phyloP scores from a whole-genome alignment of 2,888 invertebrate genomes.

The Thymelicus sylvestris region DNA sequence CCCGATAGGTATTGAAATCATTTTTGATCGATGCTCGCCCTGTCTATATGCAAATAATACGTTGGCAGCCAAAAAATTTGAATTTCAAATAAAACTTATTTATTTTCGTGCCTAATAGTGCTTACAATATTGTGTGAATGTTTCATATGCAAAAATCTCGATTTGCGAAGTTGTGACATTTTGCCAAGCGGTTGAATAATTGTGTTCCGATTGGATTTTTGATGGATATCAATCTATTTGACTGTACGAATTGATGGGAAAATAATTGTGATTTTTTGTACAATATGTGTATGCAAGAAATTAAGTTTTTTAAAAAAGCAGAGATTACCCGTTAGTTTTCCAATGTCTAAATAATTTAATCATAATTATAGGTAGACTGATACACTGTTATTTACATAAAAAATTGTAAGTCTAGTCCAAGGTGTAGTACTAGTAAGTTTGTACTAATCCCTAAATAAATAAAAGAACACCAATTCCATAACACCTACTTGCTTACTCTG shows the following conservation, averaged over 20 bases:
- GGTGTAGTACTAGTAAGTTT: too few relatives aligned
- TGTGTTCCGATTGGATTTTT: conserved; percentile 61
- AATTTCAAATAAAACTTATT: conserved; percentile 74
- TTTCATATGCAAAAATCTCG: conserved; percentile 66
- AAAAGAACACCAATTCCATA: too few relatives aligned
- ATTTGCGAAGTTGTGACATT: conserved; percentile 53
- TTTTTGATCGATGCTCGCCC: conserved; percentile 70
- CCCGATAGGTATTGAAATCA: conserved; percentile 66
- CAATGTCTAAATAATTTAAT: too few relatives aligned
- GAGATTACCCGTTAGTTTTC: too few relatives aligned
- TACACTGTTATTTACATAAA: too few relatives aligned
- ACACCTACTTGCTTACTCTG: too few relatives aligned
- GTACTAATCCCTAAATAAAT: too few relatives aligned
- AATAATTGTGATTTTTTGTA: conserved; percentile 29
- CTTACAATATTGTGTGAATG: conserved; percentile 54
- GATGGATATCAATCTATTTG: conserved; percentile 64
- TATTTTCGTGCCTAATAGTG: conserved; percentile 77
- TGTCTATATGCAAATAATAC: conserved; percentile 79
- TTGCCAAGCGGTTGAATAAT: conserved; percentile 51
- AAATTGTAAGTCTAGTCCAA: too few relatives aligned
- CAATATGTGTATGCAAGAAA: too few relatives aligned
- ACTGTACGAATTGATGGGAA: conserved; percentile 44
- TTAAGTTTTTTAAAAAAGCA: too few relatives aligned
- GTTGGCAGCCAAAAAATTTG: conserved; percentile 70
- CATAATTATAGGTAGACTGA: too few relatives aligned